Evolutionary conservation across 1,140 invertebrate species (phyloP), one percentile per base, ranked within the genome.

Genomic region (Drosophila lacteicornis): DNA sequence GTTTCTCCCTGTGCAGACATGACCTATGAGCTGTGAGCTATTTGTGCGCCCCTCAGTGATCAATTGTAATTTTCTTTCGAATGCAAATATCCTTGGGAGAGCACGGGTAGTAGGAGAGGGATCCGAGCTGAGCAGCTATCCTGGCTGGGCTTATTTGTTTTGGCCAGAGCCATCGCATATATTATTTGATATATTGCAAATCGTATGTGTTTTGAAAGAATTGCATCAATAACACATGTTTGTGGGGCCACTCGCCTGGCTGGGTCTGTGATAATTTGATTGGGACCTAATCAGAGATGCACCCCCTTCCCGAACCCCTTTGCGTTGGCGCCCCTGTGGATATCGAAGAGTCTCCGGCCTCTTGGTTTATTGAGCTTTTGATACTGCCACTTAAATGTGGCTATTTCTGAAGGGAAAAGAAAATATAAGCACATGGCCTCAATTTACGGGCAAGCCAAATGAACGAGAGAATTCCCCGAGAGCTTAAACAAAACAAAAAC

Each of bases 61-160:
- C 85, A 80, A 88, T 90, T 90, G 80, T 88, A 88, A 90, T 90
- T 84, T 88, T 84, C 80, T 81, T 90, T 88, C 77, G 76, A 81
- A 88, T 88, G 84, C 84, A 88, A 88, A 88, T 88, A 90, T 63
- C 60, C 57, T 27, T 55, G 53, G 47, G 15, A 40, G 47, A 42
- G 56, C 59, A 50, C 36, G 27, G 4, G 15, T 9, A 3, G 7
- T 5, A 27, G 27, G 30, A 19, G 19, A 45, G 50, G 4, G 51
- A 38, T 15, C 17, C 51, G 17, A 51, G 30, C 17, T 30, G 66
- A 51, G 17, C 70, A 36, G 49, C 69, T 12, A 8, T 53, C 38
- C 57, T 75, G 45, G 60, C 58, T 38, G 27, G 58, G 67, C 36
- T 45, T 81, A 67, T 85, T 85, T 85, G 74, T 78, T 85, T 82